phyloP scores from a whole-genome alignment of 2,797 vertebrate genomes.

The Myiothlypis chrysogaster region DNA sequence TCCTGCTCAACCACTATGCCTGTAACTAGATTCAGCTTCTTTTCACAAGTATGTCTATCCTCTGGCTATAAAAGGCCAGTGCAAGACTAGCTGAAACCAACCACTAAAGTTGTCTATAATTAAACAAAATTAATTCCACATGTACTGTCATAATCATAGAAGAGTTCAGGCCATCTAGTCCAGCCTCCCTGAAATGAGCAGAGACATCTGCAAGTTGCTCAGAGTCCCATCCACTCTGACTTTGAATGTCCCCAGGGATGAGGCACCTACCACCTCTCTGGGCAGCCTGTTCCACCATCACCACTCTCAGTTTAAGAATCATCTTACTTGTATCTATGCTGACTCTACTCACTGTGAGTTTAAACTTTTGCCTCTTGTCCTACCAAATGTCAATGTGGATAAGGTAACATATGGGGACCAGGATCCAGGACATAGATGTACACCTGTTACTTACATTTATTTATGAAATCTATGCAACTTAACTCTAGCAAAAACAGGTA shows the following conservation, averaged over 20 bases:
- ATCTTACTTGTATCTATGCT: neutral
- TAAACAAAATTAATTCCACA: neutral
- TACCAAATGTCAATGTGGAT: neutral
- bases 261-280: neutral
- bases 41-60: neutral
- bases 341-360: neutral
- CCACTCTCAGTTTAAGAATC: neutral
- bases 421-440: neutral
- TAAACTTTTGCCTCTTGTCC: neutral
- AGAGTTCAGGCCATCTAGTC: neutral
- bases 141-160: accelerated
- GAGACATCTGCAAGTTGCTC: neutral
- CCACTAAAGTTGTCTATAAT: neutral
- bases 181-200: neutral
- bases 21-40: neutral
- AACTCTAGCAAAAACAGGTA: neutral
- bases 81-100: neutral
- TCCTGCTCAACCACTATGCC: neutral
- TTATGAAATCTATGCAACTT: neutral
- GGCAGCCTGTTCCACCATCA: neutral
- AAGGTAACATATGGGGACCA: neutral
- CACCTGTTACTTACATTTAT: neutral
- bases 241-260: neutral
- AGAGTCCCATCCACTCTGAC: neutral
- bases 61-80: neutral